These are phyloP conservation scores for Anguilla obscura DNA, from an alignment of 2,797 vertebrate genomes.

Conservation along the genomic window DNA sequence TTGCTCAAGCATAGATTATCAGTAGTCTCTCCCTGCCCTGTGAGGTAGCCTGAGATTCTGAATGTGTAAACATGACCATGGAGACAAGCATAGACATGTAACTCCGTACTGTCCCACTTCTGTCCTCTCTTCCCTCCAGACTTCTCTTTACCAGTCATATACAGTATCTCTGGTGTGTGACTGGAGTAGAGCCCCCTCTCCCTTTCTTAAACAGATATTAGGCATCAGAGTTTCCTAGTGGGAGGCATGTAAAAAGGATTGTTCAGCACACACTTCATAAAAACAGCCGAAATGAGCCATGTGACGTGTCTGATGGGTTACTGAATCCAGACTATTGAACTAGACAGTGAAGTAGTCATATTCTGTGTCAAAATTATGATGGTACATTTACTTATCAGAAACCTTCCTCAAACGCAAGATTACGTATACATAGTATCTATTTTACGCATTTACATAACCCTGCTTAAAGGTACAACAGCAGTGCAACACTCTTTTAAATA, in stretches of 20 bases:
- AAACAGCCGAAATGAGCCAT: not conserved
- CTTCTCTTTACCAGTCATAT: not conserved
- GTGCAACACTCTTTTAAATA: not conserved
- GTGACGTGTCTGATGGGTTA: not conserved
- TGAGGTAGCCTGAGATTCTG: not conserved
- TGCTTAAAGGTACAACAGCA: not conserved
- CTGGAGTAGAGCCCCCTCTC: not conserved
- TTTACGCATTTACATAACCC: not conserved
- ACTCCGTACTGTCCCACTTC: not conserved
- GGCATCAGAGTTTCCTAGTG: not conserved
- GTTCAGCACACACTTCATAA: not conserved
- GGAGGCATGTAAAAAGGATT: not conserved
- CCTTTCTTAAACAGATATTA: not conserved
- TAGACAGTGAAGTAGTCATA: constrained; percentile 57
- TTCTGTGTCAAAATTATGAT: constrained; percentile 35
- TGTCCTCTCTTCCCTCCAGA: not conserved
- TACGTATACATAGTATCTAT: not conserved
- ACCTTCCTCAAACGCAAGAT: not conserved
- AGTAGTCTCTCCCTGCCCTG: constrained; percentile 22
- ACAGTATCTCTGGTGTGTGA: not conserved
- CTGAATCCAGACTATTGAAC: constrained; percentile 43
- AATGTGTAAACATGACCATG: not conserved
- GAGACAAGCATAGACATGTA: not conserved
- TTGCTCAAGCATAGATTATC: not conserved
- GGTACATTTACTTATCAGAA: not conserved